Evolutionary conservation across 1,140 invertebrate species (phyloP).

Genomic region (Ips nitidus): DNA sequence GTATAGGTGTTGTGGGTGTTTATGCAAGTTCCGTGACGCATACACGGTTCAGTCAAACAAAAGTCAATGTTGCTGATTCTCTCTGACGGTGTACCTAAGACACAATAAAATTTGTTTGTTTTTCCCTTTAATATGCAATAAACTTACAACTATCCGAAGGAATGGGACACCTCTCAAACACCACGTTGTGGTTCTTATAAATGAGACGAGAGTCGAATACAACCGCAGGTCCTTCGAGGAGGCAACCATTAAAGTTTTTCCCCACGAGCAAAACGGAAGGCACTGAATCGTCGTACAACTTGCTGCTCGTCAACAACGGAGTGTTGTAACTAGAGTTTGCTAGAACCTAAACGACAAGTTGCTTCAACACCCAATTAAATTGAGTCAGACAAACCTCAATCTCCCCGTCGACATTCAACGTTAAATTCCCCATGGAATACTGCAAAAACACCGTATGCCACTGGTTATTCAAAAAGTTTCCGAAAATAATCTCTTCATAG

Average conservation of each 20-base stretch:
- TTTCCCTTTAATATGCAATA: background rate
- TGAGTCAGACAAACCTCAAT: slow-evolving; percentile 47
- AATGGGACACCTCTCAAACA: slow-evolving; percentile 74
- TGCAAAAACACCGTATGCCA: slow-evolving; percentile 78
- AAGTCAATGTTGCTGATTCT: slow-evolving; percentile 60
- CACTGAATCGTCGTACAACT: slow-evolving; percentile 58
- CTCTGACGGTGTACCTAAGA: slow-evolving; percentile 44
- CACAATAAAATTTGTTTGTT: background rate
- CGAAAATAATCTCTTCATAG: slow-evolving; percentile 65
- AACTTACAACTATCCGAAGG: slow-evolving; percentile 68
- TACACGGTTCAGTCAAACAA: slow-evolving; percentile 78
- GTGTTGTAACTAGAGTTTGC: slow-evolving; percentile 78
- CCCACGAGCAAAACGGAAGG: slow-evolving; percentile 70
- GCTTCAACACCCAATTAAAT: too few species aligned
- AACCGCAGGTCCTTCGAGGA: slow-evolving; percentile 79
- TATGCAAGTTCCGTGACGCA: slow-evolving; percentile 76
- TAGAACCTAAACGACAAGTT: slow-evolving; percentile 59
- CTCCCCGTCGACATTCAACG: slow-evolving; percentile 60
- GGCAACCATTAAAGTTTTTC: slow-evolving; percentile 77
- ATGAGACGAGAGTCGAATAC: slow-evolving; percentile 69
- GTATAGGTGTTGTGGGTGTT: slow-evolving; percentile 72
- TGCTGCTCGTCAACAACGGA: slow-evolving; percentile 69
- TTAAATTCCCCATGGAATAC: slow-evolving; percentile 66
- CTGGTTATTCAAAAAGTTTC: slow-evolving; percentile 71
- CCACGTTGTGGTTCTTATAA: slow-evolving; percentile 62